A percentile compares a stretch with the other conserved stretches of the same genome.
Evolutionary conservation across 2,797 vertebrate genomes (phyloP).

Genomic region (Steatocranus sp.): DNA sequence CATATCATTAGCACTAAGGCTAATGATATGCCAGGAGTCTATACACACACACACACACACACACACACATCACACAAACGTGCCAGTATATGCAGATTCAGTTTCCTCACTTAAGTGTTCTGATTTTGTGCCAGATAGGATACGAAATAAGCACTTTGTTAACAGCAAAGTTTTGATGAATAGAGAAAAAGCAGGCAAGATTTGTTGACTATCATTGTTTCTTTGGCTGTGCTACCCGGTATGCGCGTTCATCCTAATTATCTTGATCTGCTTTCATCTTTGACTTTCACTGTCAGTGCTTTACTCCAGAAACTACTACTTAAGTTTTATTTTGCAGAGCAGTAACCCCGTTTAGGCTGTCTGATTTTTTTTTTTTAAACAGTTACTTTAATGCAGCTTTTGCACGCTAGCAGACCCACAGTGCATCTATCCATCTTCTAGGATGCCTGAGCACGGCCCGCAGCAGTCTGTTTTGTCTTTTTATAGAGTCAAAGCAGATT

Average conservation of each 20-base stretch:
- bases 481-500: conserved; percentile 7
- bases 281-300: conserved; percentile 20
- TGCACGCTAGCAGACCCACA: not conserved
- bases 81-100: not conserved
- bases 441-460: conserved; percentile 5
- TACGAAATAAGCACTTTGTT: not conserved
- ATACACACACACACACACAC: not conserved
- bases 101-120: not conserved
- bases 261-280: conserved; percentile 13
- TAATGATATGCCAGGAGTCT: not conserved
- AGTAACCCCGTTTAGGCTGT: conserved; percentile 27
- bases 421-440: conserved; percentile 35
- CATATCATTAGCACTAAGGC: not conserved
- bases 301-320: conserved; percentile 18
- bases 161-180: not conserved
- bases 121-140: not conserved
- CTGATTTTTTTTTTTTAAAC: not conserved
- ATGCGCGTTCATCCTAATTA: not conserved
- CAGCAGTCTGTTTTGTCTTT: conserved; percentile 7
- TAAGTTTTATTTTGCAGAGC: conserved; percentile 28
- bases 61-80: no score
- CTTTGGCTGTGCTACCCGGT: not conserved
- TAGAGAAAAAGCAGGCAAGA: not conserved
- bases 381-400: conserved; percentile 14
- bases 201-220: not conserved